Evolutionary conservation across 53 echinoderm and acorn worm genomes (phyloP), one percentile per base, ranked within the genome.

Genomic region (Henricia sp.): DNA sequence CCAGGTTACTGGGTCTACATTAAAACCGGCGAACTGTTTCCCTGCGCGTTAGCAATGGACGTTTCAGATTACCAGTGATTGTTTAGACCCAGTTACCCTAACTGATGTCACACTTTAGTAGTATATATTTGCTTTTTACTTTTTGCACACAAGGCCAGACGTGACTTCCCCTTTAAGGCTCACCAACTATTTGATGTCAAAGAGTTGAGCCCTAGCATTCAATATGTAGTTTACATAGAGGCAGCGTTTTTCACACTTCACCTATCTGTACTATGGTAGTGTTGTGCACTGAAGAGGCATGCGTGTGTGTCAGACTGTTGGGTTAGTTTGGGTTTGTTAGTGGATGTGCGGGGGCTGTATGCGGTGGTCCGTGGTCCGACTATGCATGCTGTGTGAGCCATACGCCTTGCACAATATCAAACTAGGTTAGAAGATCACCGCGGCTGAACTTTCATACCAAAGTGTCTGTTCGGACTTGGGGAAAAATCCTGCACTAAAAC

Each of bases 381-480:
- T n/a, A n/a, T 46, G 48, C 14, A 14, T 46, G 48, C 48, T 46
- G 48, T 46, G 68, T n/a, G n/a, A n/a, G n/a, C 37, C 25, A 12
- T 19, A 4, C 36, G 19, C 26, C 26, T 36, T 54, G 35, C 10
- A 25, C 46, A 4, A 21, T 16, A 3, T 43, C 38, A 59, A 76
- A 57, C 42, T 76, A 59, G 57, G 59, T 76, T 76, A 59, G 43
- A 59, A 19, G 76, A 76, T 28, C 76, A 42, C 26, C 43, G 44
- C 34, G 59, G 59, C 42, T 76, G 43, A 41, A 76, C 19, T 76
- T 40, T 58, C 28, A 17, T 64, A n/a, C n/a, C n/a, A n/a, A n/a
- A n/a, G n/a, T n/a, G n/a, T n/a, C n/a, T n/a, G n/a, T n/a, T n/a
- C n/a, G n/a, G n/a, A n/a, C n/a, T n/a, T n/a, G n/a, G n/a, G n/a